Evolutionary conservation across 2,797 vertebrate genomes (phyloP).

Genomic region (Sebastiscus tertius): DNA sequence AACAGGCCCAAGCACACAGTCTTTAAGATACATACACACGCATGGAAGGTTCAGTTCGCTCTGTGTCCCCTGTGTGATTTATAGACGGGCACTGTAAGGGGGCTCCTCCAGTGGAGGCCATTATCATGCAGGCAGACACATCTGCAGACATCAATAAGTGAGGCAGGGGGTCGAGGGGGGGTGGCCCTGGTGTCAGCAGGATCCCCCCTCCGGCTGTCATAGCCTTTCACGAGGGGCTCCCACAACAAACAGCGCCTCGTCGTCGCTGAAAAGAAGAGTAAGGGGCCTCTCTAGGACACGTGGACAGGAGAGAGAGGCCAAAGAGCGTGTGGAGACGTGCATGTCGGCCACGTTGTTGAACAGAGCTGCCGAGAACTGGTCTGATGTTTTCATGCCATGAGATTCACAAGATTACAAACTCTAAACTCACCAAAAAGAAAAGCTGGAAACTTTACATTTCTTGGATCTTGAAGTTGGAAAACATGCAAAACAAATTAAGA

Average conservation of each 20-base stretch:
- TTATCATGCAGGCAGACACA: constrained; percentile 78
- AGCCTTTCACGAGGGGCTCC: constrained; percentile 54
- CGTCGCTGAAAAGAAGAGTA: constrained; percentile 47
- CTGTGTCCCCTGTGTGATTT: constrained; percentile 68
- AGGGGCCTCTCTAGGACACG: constrained; percentile 54
- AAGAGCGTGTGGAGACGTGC: constrained; percentile 30
- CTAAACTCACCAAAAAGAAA: not conserved
- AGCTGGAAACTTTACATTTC: not conserved
- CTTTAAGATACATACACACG: constrained; percentile 33
- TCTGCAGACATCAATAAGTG: constrained; percentile 80
- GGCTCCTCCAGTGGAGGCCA: constrained; percentile 61
- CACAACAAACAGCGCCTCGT: constrained; percentile 56
- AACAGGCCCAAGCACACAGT: constrained; percentile 11
- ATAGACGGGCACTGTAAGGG: constrained; percentile 59
- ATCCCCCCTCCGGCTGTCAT: constrained; percentile 57
- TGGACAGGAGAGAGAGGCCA: constrained; percentile 61
- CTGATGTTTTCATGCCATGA: not conserved
- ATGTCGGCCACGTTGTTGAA: not conserved
- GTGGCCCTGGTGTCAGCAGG: constrained; percentile 63
- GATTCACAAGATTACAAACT: not conserved
- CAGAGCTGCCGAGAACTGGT: not conserved
- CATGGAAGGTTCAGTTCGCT: constrained; percentile 8
- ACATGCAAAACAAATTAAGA: not conserved
- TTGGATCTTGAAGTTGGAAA: not conserved
- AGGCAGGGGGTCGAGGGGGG: constrained; percentile 52